Evolutionary conservation across 2,113 vertebrate genomes (phyloP).

Genomic region (Catharus minimus): DNA sequence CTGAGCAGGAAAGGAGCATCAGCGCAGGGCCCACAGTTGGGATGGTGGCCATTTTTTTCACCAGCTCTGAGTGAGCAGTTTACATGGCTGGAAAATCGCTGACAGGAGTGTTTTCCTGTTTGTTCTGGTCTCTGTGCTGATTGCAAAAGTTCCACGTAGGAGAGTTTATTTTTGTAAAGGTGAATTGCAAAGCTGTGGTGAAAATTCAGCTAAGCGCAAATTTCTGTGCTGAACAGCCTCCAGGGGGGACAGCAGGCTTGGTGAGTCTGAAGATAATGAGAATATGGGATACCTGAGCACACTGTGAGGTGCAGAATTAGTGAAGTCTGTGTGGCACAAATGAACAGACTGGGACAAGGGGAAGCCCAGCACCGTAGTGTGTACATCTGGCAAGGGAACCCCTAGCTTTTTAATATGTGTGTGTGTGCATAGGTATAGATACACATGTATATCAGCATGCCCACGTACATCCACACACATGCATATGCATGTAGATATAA

Average conservation of each 20-base stretch:
- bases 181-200: conserved; percentile 57
- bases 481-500: background rate
- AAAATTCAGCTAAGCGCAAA: conserved; percentile 66
- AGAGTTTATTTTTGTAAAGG: conserved; percentile 70
- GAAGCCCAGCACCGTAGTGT: fast-evolving
- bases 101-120: conserved; percentile 30
- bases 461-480: background rate
- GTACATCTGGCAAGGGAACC: background rate
- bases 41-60: background rate
- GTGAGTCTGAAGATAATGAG: conserved; percentile 23
- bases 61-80: background rate
- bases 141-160: conserved; percentile 49
- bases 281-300: background rate
- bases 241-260: background rate
- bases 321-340: background rate
- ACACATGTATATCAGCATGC: fast-evolving
- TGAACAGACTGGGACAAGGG: background rate
- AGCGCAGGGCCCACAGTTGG: background rate
- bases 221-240: conserved; percentile 44
- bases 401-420: background rate
- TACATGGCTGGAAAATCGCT: conserved; percentile 20
- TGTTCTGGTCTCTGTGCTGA: conserved; percentile 62
- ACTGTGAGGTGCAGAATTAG: background rate
- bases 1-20: conserved; percentile 51
- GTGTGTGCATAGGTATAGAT: background rate